Conservation (phyloP, 2,888 invertebrate species). For the Timema podura region DNA sequence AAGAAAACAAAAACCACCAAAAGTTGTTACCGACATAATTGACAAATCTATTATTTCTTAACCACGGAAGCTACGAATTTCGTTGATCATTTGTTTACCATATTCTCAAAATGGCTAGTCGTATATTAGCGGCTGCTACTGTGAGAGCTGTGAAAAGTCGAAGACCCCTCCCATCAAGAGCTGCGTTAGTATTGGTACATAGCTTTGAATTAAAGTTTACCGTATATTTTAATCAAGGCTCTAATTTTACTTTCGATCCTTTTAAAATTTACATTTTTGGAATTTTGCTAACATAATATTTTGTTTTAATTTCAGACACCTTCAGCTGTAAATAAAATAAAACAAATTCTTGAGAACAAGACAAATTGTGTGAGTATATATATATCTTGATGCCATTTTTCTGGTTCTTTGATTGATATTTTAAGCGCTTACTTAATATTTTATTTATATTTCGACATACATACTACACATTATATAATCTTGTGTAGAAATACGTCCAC, state of each 20-base stretch:
- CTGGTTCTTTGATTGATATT: neutral
- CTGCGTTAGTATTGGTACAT: conserved; percentile 71
- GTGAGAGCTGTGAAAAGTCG: conserved; percentile 82
- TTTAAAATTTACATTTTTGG: too few relatives aligned
- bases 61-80: neutral
- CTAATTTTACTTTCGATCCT: too few relatives aligned
- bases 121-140: conserved; percentile 79
- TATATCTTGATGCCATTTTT: neutral
- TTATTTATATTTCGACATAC: too few relatives aligned
- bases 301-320: conserved; percentile 59
- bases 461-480: too few relatives aligned
- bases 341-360: conserved; percentile 71
- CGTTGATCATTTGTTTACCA: conserved; percentile 10
- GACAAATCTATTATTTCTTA: too few relatives aligned
- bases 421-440: too few relatives aligned
- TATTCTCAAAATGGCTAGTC: conserved; percentile 60
- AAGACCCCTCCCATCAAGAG: conserved; percentile 72
- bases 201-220: neutral
- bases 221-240: neutral
- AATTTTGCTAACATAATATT: too few relatives aligned
- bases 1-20: too few relatives aligned
- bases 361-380: conserved; percentile 60
- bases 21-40: too few relatives aligned
- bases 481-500: too few relatives aligned
- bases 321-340: conserved; percentile 78